Base-by-base conservation (phyloP, 2,888 invertebrate species). In the Athalia rosae region DNA sequence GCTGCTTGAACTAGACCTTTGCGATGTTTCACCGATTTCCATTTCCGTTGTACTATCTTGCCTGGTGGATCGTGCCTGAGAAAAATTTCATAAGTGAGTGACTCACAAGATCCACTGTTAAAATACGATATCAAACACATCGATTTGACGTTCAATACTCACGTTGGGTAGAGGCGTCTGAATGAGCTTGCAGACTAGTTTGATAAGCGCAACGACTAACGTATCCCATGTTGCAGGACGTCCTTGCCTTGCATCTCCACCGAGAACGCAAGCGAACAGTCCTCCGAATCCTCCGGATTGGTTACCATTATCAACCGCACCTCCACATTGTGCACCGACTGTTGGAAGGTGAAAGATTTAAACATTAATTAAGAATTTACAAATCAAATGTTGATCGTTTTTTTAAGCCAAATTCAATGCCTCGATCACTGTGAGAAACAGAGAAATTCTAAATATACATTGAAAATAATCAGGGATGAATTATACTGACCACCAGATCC, bases 241-340 rank as follows among this genome's bases (percentile, higher is more conserved):
- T 89, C 92, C 93, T 85, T 93, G 93, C 83, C 92, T 92, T 11
- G 92, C 90, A 83, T 93, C 93, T 0, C 93, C 92, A 0, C 95
- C 93, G 69, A 95, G 90, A 7, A 95, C 93, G 79, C 93, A 95
- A 3, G 95, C 95, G 90, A 96, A 95, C 81, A 96, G 91, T 78
- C 95, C 95, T 83, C 95, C 95, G 81, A 95, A 94, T 76, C 93
- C 92, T 81, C 93, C 93, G 47, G 92, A 90, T 77, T 92, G 91
- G 79, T 91, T 90, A 83, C 91, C 84, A 83, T 87, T 84, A 88
- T 89, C 86, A 82, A 89, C 83, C 84, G 89, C 87, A 7, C 89
- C 88, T n/a, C 87, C 88, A 53, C 89, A 90, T 74, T 88, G 87
- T 58, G 86, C 88, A n/a, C 89, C 89, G 69, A 87, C 89, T 88